Evolutionary conservation across 2,797 vertebrate species (phyloP).

Genomic region (Eurystomus glaucurus): DNA sequence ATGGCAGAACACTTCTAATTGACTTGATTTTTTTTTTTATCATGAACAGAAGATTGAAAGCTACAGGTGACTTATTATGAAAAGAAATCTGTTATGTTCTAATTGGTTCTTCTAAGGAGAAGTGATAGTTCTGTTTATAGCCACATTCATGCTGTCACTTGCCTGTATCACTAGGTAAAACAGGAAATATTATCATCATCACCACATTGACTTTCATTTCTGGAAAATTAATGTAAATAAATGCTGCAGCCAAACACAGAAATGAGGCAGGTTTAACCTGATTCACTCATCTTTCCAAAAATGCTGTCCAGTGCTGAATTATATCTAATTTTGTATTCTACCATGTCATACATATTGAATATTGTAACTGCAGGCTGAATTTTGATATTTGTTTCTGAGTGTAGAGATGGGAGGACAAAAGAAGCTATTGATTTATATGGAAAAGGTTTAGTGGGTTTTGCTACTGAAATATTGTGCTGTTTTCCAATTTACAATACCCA

Average conservation of each 20-base stretch:
- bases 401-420: background rate
- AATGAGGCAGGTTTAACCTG: constrained; percentile 37
- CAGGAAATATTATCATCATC: constrained; percentile 18
- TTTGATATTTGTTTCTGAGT: background rate
- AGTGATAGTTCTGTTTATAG: constrained; percentile 60
- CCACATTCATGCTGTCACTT: constrained; percentile 53
- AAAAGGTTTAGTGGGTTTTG: background rate
- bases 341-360: background rate
- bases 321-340: constrained; percentile 57
- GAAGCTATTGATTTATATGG: background rate
- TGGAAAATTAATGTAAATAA: constrained; percentile 75
- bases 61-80: constrained; percentile 24
- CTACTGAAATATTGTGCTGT: background rate
- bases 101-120: constrained; percentile 38
- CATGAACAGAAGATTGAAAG: constrained; percentile 19
- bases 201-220: constrained; percentile 58
- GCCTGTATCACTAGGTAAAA: constrained; percentile 50
- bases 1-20: background rate
- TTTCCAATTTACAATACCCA: background rate
- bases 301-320: constrained; percentile 78
- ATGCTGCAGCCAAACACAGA: constrained; percentile 51
- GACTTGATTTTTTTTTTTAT: background rate
- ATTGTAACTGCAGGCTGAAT: constrained; percentile 6
- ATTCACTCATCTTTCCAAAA: constrained; percentile 32
- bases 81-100: constrained; percentile 18